These are phyloP conservation scores for Sebastes schlegelii DNA, from an alignment of 2,113 vertebrate species.

Conservation along the genomic window DNA sequence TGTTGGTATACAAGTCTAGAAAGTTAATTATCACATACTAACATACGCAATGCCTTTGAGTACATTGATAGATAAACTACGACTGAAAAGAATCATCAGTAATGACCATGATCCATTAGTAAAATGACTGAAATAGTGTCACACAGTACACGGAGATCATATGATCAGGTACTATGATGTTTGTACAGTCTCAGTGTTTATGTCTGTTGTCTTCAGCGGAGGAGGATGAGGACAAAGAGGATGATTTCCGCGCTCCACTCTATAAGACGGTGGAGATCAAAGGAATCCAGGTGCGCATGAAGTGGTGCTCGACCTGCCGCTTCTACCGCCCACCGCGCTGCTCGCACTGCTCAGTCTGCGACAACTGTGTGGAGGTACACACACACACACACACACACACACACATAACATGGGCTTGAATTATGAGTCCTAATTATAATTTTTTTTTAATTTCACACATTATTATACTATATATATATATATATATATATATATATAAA, in stretches of 20 bases:
- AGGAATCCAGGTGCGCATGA: constrained; percentile 98
- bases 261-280: constrained; percentile 98
- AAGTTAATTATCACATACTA: background rate
- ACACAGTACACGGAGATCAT: fast-evolving
- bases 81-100: background rate
- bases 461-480: no score
- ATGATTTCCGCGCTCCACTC: constrained; percentile 96
- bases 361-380: constrained; percentile 97
- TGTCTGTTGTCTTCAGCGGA: constrained; percentile 85
- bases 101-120: no score
- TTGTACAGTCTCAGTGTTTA: background rate
- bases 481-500: no score
- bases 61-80: background rate
- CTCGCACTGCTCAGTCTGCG: constrained; percentile 97
- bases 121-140: background rate
- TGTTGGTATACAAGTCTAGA: background rate
- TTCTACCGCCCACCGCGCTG: constrained; percentile 97
- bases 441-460: background rate
- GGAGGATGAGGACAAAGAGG: constrained; percentile 98
- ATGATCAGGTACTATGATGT: background rate
- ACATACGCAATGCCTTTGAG: background rate
- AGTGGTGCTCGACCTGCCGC: constrained; percentile 98
- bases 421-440: background rate
- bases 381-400: background rate
- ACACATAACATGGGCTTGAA: background rate